A percentile compares a stretch with the other conserved stretches of the same genome.
Conservation (phyloP, 1,140 invertebrate species). For the Rhyzopertha dominica region DNA sequence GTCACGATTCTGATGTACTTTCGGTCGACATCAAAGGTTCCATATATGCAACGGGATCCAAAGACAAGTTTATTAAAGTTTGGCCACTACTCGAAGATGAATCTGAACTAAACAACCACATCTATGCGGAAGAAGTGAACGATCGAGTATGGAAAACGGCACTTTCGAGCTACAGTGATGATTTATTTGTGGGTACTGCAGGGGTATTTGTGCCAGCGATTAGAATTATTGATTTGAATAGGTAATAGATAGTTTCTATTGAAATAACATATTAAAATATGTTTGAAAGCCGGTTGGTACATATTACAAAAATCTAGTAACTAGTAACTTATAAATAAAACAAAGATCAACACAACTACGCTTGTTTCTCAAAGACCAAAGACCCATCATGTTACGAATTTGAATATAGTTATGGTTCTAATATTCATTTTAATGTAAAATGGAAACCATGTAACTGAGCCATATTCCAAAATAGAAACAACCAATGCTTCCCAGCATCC, state of each 20-base stretch:
- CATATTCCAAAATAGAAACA: no score
- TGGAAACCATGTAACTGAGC: constrained; percentile 1
- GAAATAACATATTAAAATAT: not conserved
- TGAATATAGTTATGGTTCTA: constrained; percentile 4
- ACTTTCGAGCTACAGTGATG: constrained; percentile 16
- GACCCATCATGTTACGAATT: no score
- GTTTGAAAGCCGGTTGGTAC: constrained; percentile 1
- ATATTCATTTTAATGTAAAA: constrained; percentile 4
- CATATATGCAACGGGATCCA: constrained; percentile 21
- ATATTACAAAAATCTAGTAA: not conserved
- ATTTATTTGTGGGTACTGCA: constrained; percentile 32
- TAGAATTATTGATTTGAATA: constrained; percentile 29
- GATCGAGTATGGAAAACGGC: constrained; percentile 31
- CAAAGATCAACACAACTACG: constrained; percentile 3
- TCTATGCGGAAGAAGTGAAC: constrained; percentile 2
- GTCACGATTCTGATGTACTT: constrained; percentile 18
- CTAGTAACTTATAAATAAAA: not conserved
- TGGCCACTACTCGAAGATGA: constrained; percentile 12
- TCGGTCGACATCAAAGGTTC: constrained; percentile 22
- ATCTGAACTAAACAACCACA: constrained; percentile 3
- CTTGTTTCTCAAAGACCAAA: no score
- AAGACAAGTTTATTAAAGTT: constrained; percentile 23
- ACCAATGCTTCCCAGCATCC: no score
- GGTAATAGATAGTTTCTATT: constrained; percentile 20
- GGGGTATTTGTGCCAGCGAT: constrained; percentile 23